Conservation (phyloP, 64 coral and sea anemone genomes). For the Pocillopora damicornis region DNA sequence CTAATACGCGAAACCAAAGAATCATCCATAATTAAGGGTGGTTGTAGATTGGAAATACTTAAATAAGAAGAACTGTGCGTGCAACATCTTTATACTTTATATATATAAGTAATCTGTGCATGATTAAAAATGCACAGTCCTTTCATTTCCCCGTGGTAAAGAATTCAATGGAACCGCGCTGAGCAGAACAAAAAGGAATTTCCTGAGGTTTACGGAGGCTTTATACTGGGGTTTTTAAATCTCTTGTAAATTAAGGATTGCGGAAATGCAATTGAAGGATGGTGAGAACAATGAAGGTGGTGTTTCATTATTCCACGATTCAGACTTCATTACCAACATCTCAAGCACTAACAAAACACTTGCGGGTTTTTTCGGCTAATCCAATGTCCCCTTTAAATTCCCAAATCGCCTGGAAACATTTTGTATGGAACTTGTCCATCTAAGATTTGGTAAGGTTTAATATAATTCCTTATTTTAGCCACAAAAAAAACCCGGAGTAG, state of each 20-base stretch:
- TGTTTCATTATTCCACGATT: background rate
- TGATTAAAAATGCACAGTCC: background rate
- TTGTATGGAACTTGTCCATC: no score
- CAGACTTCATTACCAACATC: background rate
- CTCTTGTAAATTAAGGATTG: background rate
- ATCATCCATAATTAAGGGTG: background rate
- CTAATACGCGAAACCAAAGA: background rate
- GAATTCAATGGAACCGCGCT: background rate
- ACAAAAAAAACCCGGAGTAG: background rate
- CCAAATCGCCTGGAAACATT: background rate
- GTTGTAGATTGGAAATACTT: constrained; percentile 2
- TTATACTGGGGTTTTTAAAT: background rate
- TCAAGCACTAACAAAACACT: background rate
- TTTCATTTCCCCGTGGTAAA: background rate
- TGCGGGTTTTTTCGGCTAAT: background rate
- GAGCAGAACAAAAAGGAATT: constrained; percentile 8
- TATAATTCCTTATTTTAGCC: background rate
- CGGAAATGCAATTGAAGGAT: background rate
- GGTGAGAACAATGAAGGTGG: background rate
- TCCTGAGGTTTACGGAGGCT: background rate
- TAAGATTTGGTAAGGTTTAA: background rate
- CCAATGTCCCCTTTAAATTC: background rate
- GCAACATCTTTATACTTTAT: background rate
- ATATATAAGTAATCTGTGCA: background rate
- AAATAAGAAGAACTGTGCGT: no score